phyloP scores from a whole-genome alignment of 2,113 vertebrate species.

The Marcusenius ussheri region DNA sequence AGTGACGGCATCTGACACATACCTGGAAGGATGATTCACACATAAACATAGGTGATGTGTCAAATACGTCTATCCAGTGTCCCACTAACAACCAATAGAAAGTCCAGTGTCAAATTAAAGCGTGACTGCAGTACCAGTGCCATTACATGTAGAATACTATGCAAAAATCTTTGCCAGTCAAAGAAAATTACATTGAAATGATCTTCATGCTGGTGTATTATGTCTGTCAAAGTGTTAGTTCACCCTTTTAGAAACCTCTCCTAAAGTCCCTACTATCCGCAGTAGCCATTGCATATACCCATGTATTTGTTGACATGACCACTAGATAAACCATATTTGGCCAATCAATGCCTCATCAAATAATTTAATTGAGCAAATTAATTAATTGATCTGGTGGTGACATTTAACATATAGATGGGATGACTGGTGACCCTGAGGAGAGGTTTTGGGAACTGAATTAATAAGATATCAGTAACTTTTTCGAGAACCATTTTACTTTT shows the following conservation, averaged over 20 bases:
- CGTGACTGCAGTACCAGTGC: neutral
- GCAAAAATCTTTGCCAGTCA: neutral
- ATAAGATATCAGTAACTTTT: neutral
- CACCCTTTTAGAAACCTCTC: neutral
- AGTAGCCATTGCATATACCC: neutral
- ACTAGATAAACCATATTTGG: neutral
- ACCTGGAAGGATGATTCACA: slow-evolving; percentile 61
- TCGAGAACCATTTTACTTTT: neutral
- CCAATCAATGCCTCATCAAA: neutral
- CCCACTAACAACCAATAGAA: neutral
- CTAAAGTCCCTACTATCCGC: neutral
- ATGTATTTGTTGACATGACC: neutral
- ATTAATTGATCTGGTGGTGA: neutral
- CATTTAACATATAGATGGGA: neutral
- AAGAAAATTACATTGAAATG: neutral
- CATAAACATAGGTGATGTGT: neutral
- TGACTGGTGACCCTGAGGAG: neutral
- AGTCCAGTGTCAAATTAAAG: neutral
- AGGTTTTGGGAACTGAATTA: neutral
- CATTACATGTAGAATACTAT: neutral
- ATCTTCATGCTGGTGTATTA: neutral
- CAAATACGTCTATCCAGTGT: neutral
- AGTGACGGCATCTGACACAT: slow-evolving; percentile 83
- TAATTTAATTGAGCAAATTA: neutral
- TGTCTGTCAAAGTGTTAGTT: neutral